Conservation (phyloP, 2,113 vertebrate genomes). For the Excalfactoria chinensis region DNA sequence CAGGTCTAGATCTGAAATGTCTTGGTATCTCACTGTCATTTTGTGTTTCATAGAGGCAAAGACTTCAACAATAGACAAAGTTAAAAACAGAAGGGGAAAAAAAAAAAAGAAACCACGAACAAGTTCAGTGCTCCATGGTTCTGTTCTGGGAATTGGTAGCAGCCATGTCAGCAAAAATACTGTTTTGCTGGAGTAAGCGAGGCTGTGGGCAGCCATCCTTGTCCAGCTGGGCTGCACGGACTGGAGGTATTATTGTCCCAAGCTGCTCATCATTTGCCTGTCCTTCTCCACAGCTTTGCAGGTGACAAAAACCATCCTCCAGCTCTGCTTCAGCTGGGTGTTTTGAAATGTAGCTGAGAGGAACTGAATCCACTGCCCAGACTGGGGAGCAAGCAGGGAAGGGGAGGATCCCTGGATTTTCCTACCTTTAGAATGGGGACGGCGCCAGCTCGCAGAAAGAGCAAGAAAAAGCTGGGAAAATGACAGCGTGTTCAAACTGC, state of each 20-base stretch:
- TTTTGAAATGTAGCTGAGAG: neutral
- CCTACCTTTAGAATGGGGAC: neutral
- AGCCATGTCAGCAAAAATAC: neutral
- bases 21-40: neutral
- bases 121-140: neutral
- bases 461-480: neutral
- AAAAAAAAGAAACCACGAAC: neutral
- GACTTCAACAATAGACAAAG: neutral
- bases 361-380: neutral
- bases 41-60: slow-evolving; percentile 9
- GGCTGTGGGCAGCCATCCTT: neutral
- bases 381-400: neutral
- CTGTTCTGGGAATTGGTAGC: neutral
- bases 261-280: neutral
- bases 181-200: neutral
- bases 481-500: neutral
- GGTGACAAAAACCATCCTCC: neutral
- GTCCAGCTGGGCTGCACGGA: neutral
- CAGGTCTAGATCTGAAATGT: neutral
- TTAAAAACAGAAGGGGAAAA: neutral
- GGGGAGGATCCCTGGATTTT: neutral
- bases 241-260: neutral
- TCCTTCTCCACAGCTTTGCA: neutral
- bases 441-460: neutral
- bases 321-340: neutral